Evolutionary conservation across 2,888 invertebrate species (phyloP), one percentile per base, ranked within the genome.

Genomic region (Lamproptera curius): DNA sequence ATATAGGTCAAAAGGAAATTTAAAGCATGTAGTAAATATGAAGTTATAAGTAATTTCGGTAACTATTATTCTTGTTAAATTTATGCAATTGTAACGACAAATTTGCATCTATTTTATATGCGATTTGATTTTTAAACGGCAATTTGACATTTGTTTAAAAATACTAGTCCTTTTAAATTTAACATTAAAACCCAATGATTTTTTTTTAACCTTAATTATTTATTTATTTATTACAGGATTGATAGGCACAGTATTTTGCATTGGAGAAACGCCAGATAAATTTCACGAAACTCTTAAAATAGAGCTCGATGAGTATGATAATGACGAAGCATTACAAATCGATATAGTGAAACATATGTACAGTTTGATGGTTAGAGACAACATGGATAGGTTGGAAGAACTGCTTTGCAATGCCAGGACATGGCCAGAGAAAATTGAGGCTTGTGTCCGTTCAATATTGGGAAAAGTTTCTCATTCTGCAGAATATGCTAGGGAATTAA

Each of bases 211-310:
- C n/a, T n/a, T n/a, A n/a, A n/a, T n/a, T n/a, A n/a, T n/a, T n/a
- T n/a, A n/a, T n/a, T n/a, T n/a, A n/a, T n/a, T n/a, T 51, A 10
- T 51, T 45, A 0, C 53, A 67, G 78, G 76, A 47, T 45, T 67
- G 6, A 63, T 50, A 1, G 80, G 81, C 2, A 76, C 71, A 1
- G 62, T 82, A 1, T 82, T 66, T 51, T 77, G 73, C 42, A 37
- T 79, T 9, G 81, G 82, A 1, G 54, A 49, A 17, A 40, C 58
- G 6, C 80, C 79, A 0, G 63, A 63, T 1, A 73, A 76, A 28
- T 59, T 71, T 14, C 37, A 59, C 9, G 42, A 23, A 0, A 47
- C 56, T 0, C 49, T 82, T 0, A 60, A 70, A 36, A 52, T 62
- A 4, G 57, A 70, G 15, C 43, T 78, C 1, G 43, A 53, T 2